Evolutionary conservation across 1,140 invertebrate species (phyloP).

Genomic region (Thaumatotibia leucotreta): DNA sequence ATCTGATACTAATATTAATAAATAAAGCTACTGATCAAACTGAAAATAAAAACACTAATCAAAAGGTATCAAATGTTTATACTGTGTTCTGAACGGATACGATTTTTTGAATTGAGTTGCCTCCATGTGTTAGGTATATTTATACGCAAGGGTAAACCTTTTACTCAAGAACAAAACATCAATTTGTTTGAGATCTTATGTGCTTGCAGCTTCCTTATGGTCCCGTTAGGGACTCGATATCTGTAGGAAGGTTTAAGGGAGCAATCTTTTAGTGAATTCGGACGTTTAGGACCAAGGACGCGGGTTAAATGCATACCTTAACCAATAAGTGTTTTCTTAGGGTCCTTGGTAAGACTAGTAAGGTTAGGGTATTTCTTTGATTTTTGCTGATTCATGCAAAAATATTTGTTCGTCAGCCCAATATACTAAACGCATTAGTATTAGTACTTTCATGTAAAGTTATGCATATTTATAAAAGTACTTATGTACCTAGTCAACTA

Average conservation of each 20-base stretch:
- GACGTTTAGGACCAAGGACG: neutral
- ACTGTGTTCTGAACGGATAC: no score
- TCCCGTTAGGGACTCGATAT: neutral
- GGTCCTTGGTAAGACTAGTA: neutral
- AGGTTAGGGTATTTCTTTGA: neutral
- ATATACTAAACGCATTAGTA: no score
- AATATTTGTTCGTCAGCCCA: no score
- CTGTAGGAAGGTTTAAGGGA: neutral
- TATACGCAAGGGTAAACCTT: neutral
- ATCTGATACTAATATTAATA: no score
- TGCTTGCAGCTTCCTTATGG: neutral
- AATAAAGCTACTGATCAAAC: no score
- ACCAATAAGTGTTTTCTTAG: neutral
- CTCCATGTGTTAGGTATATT: neutral
- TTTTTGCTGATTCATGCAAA: no score
- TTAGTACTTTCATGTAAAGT: no score
- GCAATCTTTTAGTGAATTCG: constrained; percentile 5
- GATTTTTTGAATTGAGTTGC: neutral
- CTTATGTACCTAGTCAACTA: no score
- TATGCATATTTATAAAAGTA: no score
- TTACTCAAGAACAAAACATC: neutral
- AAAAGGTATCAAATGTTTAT: no score
- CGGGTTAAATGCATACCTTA: constrained; percentile 3
- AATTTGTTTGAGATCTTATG: neutral
- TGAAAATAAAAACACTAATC: no score